A percentile compares a stretch with the other conserved stretches of the same genome.
These are phyloP conservation scores for Stegostoma tigrinum DNA, from an alignment of 2,113 vertebrate species.

Conservation along the genomic window DNA sequence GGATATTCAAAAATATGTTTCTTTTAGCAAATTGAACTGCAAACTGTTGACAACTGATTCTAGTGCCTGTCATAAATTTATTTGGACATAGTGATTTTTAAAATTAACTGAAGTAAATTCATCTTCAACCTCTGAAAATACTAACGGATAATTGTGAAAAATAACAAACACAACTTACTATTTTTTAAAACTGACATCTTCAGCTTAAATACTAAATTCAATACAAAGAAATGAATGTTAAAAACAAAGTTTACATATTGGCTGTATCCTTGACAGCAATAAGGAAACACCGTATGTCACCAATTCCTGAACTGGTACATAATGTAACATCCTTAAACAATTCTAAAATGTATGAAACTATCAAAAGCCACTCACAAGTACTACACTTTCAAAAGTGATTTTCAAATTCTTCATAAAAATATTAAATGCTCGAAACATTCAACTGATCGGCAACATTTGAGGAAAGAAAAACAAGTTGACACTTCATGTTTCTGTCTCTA, in stretches of 20 bases:
- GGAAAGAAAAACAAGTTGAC: too few species aligned
- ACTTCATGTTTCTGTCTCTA: too few species aligned
- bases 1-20: conserved; percentile 17
- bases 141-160: not conserved
- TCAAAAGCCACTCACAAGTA: not conserved
- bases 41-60: not conserved
- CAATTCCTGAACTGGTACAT: not conserved
- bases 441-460: too few species aligned
- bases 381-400: not conserved
- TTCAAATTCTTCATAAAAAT: not conserved
- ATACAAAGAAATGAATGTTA: not conserved
- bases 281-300: not conserved
- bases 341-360: not conserved
- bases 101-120: conserved; percentile 21
- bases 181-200: not conserved
- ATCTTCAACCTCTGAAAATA: conserved; percentile 19
- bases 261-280: not conserved
- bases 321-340: not conserved
- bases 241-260: not conserved
- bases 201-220: not conserved
- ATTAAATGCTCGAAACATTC: too few species aligned
- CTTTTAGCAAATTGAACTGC: not conserved
- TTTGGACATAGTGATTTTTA: conserved; percentile 11
- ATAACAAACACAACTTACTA: not conserved
- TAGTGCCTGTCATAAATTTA: not conserved